Evolutionary conservation across 2,113 vertebrate genomes (phyloP), one percentile per base, ranked within the genome.

Genomic region (Ciconia stormi): DNA sequence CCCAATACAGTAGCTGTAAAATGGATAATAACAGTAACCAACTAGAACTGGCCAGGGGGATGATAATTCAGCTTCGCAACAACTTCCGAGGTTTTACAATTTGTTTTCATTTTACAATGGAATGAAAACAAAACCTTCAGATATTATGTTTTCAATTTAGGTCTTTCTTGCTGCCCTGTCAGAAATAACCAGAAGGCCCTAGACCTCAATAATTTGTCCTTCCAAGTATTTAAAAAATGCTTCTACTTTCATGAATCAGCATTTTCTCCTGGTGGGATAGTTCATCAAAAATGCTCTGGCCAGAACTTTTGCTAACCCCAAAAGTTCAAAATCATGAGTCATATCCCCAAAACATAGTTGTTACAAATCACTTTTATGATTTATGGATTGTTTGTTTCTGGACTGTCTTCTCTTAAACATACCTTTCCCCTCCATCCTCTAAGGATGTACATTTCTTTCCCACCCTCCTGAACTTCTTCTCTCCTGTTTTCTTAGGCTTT

Each of bases 51-150:
- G 92, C 82, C 82, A 86, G 58, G 70, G 76, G 78, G 49, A 76
- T 77, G 95, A 89, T 87, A 96, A 94, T 94, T 96, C 89, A 79
- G 93, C 82, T 95, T 65, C 88, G 93, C 0, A 3, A 94, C 93
- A 96, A 25, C 84, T 97, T 87, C 78, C 96, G 96, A 96, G 96
- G 96, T 97, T 97, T 96, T 94, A 97, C 87, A 94, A 96, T 96
- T 97, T 97, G 90, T 96, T 97, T 97, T 97, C 34, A 16, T 96
- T 96, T 96, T 95, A 85, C 78, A 90, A 42, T 80, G 96, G 96
- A 96, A 97, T 97, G 96, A 96, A 97, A 97, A 96, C 93, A 97
- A 92, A 94, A 93, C 46, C 92, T 96, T 95, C 74, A 92, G 66
- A 93, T 96, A 95, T 82, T 96, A 73, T 96, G 96, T 97, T 96